Percentiles rank a stretch among this genome's conserved stretches.
Conservation (phyloP, 2,113 vertebrate genomes). For the Etheostoma cragini region DNA sequence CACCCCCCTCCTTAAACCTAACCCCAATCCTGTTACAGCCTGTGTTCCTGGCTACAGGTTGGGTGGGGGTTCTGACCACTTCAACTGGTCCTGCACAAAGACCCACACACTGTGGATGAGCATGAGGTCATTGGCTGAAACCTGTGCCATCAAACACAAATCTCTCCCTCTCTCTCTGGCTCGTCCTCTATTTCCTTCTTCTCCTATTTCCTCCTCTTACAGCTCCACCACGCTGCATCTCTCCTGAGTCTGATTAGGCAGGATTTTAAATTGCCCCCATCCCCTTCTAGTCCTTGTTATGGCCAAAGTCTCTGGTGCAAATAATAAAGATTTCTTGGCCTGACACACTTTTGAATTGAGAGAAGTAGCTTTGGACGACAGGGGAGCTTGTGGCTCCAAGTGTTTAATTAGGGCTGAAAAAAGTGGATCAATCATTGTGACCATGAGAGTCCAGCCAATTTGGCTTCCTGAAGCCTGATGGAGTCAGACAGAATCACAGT, state of each 20-base stretch:
- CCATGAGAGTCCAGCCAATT: not conserved
- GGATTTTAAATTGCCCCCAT: constrained; percentile 53
- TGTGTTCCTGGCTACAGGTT: too few relatives aligned
- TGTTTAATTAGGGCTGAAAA: constrained; percentile 75
- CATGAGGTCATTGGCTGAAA: too few relatives aligned
- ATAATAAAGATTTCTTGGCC: constrained; percentile 74
- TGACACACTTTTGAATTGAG: constrained; percentile 66
- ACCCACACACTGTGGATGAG: not conserved
- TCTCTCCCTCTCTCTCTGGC: too few relatives aligned
- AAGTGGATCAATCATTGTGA: constrained; percentile 63
- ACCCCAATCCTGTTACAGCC: too few relatives aligned
- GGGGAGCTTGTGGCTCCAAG: constrained; percentile 63
- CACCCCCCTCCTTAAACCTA: too few relatives aligned
- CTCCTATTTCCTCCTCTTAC: too few relatives aligned
- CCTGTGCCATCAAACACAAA: too few relatives aligned
- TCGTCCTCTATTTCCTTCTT: too few relatives aligned
- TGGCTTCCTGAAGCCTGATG: not conserved
- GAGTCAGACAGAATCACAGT: not conserved
- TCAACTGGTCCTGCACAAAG: not conserved
- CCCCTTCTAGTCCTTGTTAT: constrained; percentile 41
- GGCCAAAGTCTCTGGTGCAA: constrained; percentile 58
- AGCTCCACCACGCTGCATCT: not conserved
- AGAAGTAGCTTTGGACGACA: constrained; percentile 70
- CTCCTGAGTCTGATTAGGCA: constrained; percentile 19
- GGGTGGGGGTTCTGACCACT: not conserved